Conservation (phyloP, 2,797 vertebrate species). For the Fistularia tabacaria region DNA sequence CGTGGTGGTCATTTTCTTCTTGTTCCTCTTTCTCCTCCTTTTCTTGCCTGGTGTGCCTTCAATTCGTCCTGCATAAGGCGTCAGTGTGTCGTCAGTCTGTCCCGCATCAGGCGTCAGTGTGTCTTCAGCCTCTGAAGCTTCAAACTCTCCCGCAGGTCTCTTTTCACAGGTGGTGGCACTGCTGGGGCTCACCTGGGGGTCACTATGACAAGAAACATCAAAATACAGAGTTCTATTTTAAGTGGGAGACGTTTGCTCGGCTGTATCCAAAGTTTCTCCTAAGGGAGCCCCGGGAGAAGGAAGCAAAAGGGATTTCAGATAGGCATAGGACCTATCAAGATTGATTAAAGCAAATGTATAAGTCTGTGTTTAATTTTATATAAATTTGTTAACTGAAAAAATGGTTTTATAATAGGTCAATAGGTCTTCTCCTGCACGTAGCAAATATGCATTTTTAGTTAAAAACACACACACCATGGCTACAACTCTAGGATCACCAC, state of each 20-base stretch:
- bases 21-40: constrained; percentile 48
- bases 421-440: no score
- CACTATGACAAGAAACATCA: constrained; percentile 28
- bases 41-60: constrained; percentile 25
- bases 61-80: constrained; percentile 15
- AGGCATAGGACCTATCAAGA: no score
- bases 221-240: constrained; percentile 35
- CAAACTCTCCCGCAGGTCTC: constrained; percentile 31
- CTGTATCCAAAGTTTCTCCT: no score
- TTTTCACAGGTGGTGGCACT: background rate
- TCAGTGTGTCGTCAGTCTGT: constrained; percentile 20
- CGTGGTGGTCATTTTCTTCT: constrained; percentile 33
- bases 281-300: no score
- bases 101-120: constrained; percentile 9
- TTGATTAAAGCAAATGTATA: no score
- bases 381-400: no score
- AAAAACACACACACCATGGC: no score
- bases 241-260: background rate
- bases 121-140: constrained; percentile 33
- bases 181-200: background rate
- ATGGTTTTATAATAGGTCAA: no score
- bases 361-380: no score
- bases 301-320: no score
- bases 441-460: no score
- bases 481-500: no score